Conservation (phyloP, 2,113 vertebrate genomes). For the Pangasianodon gigas region DNA sequence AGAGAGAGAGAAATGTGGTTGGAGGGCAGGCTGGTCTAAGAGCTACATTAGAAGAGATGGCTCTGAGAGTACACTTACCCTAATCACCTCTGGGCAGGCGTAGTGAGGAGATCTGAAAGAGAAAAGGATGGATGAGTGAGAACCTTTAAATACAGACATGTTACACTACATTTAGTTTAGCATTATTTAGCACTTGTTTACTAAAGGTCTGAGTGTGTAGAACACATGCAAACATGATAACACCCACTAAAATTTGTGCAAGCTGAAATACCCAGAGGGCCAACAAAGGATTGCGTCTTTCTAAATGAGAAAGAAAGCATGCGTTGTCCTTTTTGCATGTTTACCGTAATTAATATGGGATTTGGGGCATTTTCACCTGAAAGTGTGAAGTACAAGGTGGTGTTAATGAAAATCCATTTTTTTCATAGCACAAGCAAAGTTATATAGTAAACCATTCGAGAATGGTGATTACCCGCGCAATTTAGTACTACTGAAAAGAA, state of each 20-base stretch:
- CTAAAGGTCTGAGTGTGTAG: background rate
- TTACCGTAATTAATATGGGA: background rate
- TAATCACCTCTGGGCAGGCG: conserved; percentile 97
- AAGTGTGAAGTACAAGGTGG: background rate
- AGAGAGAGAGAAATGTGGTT: conserved; percentile 19
- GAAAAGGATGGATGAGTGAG: background rate
- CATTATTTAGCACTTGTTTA: background rate
- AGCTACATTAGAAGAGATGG: conserved; percentile 35
- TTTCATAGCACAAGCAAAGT: background rate
- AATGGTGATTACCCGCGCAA: background rate
- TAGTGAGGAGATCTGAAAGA: conserved; percentile 92
- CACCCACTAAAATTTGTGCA: background rate
- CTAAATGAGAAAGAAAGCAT: background rate
- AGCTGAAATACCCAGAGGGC: background rate
- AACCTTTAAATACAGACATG: background rate
- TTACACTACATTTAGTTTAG: background rate
- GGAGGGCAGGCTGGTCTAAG: conserved; percentile 6
- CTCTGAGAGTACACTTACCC: conserved; percentile 80
- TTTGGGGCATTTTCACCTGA: background rate
- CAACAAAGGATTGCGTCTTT: background rate
- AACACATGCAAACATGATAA: background rate
- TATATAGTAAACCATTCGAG: background rate
- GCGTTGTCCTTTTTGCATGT: background rate
- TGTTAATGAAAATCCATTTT: background rate
- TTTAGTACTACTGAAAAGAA: background rate